Base-by-base conservation (phyloP, 2,797 vertebrate species). In the Manis pentadactyla region DNA sequence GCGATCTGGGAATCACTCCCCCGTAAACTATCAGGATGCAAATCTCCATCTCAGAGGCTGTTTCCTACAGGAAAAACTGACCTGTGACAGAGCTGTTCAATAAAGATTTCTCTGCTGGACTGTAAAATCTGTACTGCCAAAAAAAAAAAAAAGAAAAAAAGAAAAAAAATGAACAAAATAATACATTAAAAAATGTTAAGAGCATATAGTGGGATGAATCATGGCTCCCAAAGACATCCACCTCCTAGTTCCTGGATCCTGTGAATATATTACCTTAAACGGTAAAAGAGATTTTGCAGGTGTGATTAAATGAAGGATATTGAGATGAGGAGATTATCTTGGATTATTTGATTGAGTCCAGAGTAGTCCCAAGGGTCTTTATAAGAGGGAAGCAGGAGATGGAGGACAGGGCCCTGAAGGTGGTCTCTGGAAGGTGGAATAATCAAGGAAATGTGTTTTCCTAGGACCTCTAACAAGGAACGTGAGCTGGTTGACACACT, bases 1-100 rank as follows among this genome's bases (percentile, higher is more conserved):
- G 51, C 1, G 0, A 25, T 46, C 11, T n/a, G 39, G 11, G 27
- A 25, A 13, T 4, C 7, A 17, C 17, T 42, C 37, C 8, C 3
- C 39, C 7, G 34, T 51, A 31, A 78, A 23, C 5, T 12, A 64
- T 4, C 21, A 25, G 82, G 12, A 53, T 3, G 7, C 3, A 73
- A 23, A 78, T 49, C 55, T 83, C 29, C 79, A 29, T 68, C 14
- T 87, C 55, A 88, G 31, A 79, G 13, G 0, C 17, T 89, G 23
- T 49, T 63, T 71, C 46, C 46, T 57, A n/a, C 4, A 64, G 42
- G 81, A 59, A 82, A 86, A 27, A 49, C 18, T 83, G 39, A 19
- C 46, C 46, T 13, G 13, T 21, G 68, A 83, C 21, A 59, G 37
- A 68, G 15, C 17, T 68, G 14, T 4, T 37, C 29, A 46, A 17